phyloP scores from a whole-genome alignment of 1,140 invertebrate genomes.

The Tribolium castaneum region DNA sequence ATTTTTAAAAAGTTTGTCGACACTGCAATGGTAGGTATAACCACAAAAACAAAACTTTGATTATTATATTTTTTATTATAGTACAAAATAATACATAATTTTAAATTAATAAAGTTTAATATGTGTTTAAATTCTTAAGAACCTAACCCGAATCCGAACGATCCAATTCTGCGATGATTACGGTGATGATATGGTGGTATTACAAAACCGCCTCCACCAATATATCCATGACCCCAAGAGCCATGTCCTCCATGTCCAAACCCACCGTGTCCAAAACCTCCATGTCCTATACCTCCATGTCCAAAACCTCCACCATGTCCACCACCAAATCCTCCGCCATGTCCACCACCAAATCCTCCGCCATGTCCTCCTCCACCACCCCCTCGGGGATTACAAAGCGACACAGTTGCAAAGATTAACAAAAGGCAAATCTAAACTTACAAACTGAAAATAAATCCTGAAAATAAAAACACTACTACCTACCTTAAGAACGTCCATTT shows the following conservation, averaged over 20 bases:
- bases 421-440: neutral
- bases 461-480: too few species aligned
- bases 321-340: constrained; percentile 28
- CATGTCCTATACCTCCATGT: constrained; percentile 21
- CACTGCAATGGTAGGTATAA: too few species aligned
- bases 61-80: too few species aligned
- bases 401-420: neutral
- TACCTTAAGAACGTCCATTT: too few species aligned
- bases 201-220: constrained; percentile 22
- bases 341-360: constrained; percentile 4
- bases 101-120: neutral
- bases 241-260: constrained; percentile 23
- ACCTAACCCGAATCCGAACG: constrained; percentile 8
- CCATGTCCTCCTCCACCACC: constrained; percentile 18
- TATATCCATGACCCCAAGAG: neutral
- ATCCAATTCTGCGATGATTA: neutral
- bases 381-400: constrained; percentile 1
- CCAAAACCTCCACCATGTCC: constrained; percentile 37
- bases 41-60: too few species aligned
- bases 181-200: neutral
- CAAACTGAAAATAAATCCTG: neutral
- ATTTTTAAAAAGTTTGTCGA: too few species aligned
- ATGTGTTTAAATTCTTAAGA: neutral
- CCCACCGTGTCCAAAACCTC: constrained; percentile 23
- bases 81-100: too few species aligned